A percentile compares a stretch with the other conserved stretches of the same genome.
These are phyloP conservation scores for Epizoanthus scotinus DNA, from an alignment of 92 coral and sea anemone genomes.

Conservation along the genomic window DNA sequence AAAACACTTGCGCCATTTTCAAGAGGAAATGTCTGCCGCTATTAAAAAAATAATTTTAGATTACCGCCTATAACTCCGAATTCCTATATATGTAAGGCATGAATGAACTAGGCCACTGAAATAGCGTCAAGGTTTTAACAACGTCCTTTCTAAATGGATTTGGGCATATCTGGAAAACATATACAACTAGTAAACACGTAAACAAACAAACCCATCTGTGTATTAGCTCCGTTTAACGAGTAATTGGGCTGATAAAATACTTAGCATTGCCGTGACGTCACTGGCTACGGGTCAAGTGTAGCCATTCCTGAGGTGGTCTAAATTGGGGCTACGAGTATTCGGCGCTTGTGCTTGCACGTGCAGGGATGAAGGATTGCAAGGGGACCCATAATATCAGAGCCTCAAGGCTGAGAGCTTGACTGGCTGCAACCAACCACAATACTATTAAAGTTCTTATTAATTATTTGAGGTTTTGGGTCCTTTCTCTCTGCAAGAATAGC, in stretches of 20 bases:
- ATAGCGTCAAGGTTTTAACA: not conserved
- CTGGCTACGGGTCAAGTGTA: not conserved
- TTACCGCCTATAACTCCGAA: not conserved
- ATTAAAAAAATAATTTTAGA: not conserved
- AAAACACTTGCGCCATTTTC: constrained; percentile 8
- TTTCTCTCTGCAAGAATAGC: constrained; percentile 16
- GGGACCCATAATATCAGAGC: constrained; percentile 2
- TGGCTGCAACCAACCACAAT: constrained; percentile 12
- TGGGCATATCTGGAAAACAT: constrained; percentile 5
- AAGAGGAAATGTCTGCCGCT: not conserved
- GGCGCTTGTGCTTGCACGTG: not conserved
- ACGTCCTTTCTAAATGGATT: constrained; percentile 11
- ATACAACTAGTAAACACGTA: constrained; percentile 17
- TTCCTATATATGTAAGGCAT: too few relatives aligned
- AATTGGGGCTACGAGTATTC: not conserved
- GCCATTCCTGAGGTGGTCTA: not conserved
- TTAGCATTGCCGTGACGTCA: constrained; percentile 18
- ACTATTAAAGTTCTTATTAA: constrained; percentile 5
- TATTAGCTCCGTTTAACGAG: not conserved
- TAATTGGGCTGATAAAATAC: constrained; percentile 2
- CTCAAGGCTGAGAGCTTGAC: not conserved
- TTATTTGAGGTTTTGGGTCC: constrained; percentile 6
- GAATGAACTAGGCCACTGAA: not conserved
- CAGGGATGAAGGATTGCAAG: not conserved
- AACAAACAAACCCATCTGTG: constrained; percentile 8